Percentiles rank a stretch among this genome's conserved stretches.
Conservation (phyloP, 2,797 vertebrate species). For the Eulemur coronatus region DNA sequence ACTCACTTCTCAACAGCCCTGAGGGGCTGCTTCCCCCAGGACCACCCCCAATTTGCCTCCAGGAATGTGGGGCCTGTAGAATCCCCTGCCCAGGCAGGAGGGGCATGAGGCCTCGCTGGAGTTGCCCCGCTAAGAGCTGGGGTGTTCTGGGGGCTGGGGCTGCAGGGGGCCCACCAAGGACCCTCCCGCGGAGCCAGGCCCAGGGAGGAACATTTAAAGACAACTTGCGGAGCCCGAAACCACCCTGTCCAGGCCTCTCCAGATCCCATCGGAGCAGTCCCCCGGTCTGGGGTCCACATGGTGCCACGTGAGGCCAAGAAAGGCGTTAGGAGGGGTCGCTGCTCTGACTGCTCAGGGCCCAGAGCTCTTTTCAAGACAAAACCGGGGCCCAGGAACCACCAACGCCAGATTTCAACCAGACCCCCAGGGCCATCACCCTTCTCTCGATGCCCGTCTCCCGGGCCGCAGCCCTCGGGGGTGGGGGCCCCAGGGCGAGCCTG, state of each 20-base stretch:
- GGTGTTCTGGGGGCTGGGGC: too few relatives aligned
- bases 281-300: too few relatives aligned
- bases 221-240: background rate
- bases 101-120: conserved; percentile 88
- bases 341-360: background rate
- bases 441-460: background rate
- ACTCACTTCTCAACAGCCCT: background rate
- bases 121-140: background rate
- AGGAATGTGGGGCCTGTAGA: conserved; percentile 78
- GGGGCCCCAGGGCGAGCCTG: background rate
- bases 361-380: background rate
- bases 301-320: background rate
- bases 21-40: background rate
- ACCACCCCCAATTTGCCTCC: conserved; percentile 52
- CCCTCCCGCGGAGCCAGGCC: conserved; percentile 9
- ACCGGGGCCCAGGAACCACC: background rate
- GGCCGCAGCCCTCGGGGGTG: background rate
- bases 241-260: too few relatives aligned
- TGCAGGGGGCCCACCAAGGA: background rate
- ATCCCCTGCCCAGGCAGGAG: conserved; percentile 88
- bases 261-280: background rate
- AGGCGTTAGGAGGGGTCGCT: fast-evolving
- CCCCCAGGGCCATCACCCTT: too few relatives aligned
- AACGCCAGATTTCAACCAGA: too few relatives aligned
- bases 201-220: background rate